Base-by-base conservation (phyloP, 2,113 vertebrate genomes). In the Poeciliopsis prolifica region DNA sequence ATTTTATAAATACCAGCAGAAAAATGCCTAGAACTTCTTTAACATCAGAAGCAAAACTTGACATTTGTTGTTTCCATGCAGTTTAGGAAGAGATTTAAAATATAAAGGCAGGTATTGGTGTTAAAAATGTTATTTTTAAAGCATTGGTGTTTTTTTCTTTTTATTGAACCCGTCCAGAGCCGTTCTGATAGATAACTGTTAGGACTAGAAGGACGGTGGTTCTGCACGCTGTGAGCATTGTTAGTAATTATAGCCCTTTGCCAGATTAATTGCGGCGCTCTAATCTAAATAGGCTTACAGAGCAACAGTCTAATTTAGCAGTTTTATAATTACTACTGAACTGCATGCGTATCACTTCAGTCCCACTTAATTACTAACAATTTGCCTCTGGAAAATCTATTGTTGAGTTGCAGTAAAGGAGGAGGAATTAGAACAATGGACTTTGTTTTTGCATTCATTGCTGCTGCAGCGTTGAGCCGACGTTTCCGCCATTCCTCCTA, bases 321-420 rank as follows among this genome's bases (percentile, higher is more conserved):
- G 87, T 87, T 91, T 79, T 92, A 87, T 92, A 94, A 94, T 95
- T 94, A 95, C 93, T 91, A 90, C 89, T 88, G 86, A 91, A 90
- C 86, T 75, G 79, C 79, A 85, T 86, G 85, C 78, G 75, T 84
- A 91, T 89, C 87, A 68, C 87, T 83, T 73, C 80, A 91, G 86
- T 91, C 89, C 87, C 92, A 86, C 91, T 87, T 94, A 91, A 95
- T 94, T 93, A 90, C 86, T 0, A 5, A 91, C 92, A 90, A 92
- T 94, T 92, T 94, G 92, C 79, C 72, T 81, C 65, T 78, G 93
- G 91, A 88, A 89, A 78, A 88, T 87, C 88, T 92, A 88, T 93
- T 95, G 93, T 95, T 94, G 90, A 90, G 77, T 87, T 87, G 87
- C 88, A 94, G 91, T 24, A 54, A 17, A 29, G 29, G 29, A 75